Evolutionary conservation across 2,797 vertebrate species (phyloP).

Genomic region (Urosaurus nigricauda): DNA sequence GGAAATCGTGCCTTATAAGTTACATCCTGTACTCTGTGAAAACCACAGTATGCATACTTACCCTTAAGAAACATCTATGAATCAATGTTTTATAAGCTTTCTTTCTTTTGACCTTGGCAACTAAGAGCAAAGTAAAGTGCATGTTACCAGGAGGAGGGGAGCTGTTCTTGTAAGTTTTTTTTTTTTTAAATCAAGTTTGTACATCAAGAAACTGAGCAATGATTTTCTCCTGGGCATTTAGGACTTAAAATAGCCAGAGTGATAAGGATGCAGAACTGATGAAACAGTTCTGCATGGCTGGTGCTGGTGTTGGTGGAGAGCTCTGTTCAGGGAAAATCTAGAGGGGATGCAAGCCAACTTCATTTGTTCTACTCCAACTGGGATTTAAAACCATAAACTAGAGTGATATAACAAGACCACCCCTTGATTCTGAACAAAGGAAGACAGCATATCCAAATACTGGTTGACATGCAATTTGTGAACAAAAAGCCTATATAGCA

Average conservation of each 20-base stretch:
- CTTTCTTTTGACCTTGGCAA: slow-evolving; percentile 14
- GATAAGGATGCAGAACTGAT: slow-evolving; percentile 3
- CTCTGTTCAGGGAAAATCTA: neutral
- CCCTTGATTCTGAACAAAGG: rapidly evolving
- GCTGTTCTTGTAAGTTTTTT: neutral
- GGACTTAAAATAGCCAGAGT: neutral
- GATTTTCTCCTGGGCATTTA: neutral
- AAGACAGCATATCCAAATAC: neutral
- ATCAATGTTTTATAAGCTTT: slow-evolving; percentile 14
- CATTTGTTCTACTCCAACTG: neutral
- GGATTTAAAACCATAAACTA: neutral
- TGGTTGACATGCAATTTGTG: neutral
- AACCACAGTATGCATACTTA: neutral
- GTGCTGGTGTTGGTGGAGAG: neutral
- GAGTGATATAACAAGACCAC: rapidly evolving
- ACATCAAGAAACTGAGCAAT: slow-evolving; percentile 1
- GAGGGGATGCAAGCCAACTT: neutral
- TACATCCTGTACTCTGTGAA: slow-evolving; percentile 22
- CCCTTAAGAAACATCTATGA: neutral
- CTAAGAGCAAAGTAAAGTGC: slow-evolving; percentile 3
- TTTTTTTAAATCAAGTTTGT: neutral
- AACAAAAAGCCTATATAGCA: slow-evolving; percentile 6
- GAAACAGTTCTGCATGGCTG: neutral
- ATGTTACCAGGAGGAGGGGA: neutral
- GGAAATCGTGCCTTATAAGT: neutral